Evolutionary conservation across 1,140 invertebrate species (phyloP), one percentile per base, ranked within the genome.

Genomic region (Lasaia peninsularis): DNA sequence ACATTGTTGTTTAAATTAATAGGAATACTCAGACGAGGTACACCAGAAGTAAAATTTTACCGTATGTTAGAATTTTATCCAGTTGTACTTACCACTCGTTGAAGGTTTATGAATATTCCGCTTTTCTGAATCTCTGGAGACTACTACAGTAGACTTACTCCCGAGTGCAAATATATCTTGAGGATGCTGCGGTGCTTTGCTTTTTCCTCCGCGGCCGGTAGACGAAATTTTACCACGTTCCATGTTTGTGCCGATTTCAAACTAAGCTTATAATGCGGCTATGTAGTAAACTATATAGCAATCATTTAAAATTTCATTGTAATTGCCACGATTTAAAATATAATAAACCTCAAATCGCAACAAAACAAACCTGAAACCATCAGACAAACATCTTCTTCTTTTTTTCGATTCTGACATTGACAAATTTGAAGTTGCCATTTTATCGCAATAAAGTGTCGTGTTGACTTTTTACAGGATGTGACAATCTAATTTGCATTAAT

Each of bases 81-180:
- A 34, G 35, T 35, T 34, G 35, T 44, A 69, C 72, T 63, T 67
- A 88, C 88, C 75, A 56, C 85, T 88, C n/a, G 80, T 81, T 24
- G 86, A 82, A 21, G 87, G 82, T 67, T 90, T 90, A 61, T 90
- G 88, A 53, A 90, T 89, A 28, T 80, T 88, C 21, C 88, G 80
- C 53, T 88, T 88, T 52, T 90, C 88, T 11, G 82, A 71, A 57
- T 90, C 88, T 59, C 88, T 75, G 14, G 86, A 84, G 16, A 90
- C 80, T 3, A 79, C 83, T 2, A 88, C 83, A 1, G 87, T 87
- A 20, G 82, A 85, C 67, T 90, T 90, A 56, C 76, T 80, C 9
- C 87, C 87, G 35, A 89, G 65, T 9, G 87, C 87, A 59, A 89
- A 90, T 62, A 90, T 85, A 63, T 90, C 88, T 52, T 88, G 83